phyloP scores from a whole-genome alignment of 1,140 invertebrate genomes.

The Bacillus rossius region DNA sequence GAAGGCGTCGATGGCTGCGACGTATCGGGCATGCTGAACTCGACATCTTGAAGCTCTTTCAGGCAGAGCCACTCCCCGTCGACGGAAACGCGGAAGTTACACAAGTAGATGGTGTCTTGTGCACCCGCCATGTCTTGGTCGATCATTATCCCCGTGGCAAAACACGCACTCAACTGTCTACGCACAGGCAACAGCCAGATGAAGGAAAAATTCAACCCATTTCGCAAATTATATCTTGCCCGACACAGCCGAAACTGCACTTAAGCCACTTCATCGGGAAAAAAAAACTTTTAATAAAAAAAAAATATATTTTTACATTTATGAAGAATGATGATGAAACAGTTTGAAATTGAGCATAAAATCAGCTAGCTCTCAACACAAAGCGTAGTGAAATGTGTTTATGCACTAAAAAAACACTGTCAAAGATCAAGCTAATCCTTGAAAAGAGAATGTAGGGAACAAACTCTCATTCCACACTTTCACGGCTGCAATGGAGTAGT shows the following conservation, averaged over 20 bases:
- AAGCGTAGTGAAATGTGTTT: no score
- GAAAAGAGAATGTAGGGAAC: no score
- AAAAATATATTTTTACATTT: background rate
- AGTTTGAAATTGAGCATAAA: no score
- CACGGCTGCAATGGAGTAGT: no score
- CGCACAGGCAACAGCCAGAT: background rate
- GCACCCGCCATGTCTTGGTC: slow-evolving; percentile 69
- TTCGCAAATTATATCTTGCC: background rate
- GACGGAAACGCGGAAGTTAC: slow-evolving; percentile 94
- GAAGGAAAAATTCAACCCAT: background rate
- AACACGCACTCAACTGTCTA: background rate
- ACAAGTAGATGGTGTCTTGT: slow-evolving; percentile 94
- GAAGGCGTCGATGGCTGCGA: slow-evolving; percentile 48
- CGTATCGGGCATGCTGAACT: slow-evolving; percentile 64
- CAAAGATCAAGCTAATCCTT: no score
- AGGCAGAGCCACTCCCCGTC: slow-evolving; percentile 97
- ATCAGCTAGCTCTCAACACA: no score
- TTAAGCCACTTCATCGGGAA: background rate
- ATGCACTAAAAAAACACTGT: no score
- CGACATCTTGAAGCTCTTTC: slow-evolving; percentile 87
- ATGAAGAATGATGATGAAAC: background rate
- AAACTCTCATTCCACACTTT: no score
- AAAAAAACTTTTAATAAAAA: background rate
- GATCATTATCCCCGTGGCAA: slow-evolving; percentile 18
- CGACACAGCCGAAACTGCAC: background rate